Evolutionary conservation across 2,888 invertebrate species (phyloP).

Genomic region (Drosophila robusta): DNA sequence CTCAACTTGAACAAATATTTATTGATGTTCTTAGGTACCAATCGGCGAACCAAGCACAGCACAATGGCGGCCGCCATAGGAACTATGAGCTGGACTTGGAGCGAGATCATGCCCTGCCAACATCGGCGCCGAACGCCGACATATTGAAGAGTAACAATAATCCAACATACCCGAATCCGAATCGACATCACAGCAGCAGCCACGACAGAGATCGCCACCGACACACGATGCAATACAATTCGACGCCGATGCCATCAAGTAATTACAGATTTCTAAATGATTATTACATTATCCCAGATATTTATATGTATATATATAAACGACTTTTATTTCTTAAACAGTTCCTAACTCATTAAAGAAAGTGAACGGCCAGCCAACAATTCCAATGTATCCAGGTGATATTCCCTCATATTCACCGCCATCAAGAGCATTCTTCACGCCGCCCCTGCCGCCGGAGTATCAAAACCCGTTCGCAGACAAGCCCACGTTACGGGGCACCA

Average conservation of each 20-base stretch:
- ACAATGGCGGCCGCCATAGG: slow-evolving; percentile 83
- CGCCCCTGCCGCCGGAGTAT: slow-evolving; percentile 93
- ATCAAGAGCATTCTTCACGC: slow-evolving; percentile 91
- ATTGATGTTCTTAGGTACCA: slow-evolving; percentile 74
- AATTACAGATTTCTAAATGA: slow-evolving; percentile 6
- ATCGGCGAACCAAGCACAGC: slow-evolving; percentile 81
- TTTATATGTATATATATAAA: no score
- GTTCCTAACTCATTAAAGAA: slow-evolving; percentile 87
- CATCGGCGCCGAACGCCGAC: slow-evolving; percentile 91
- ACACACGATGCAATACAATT: slow-evolving; percentile 78
- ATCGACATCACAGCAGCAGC: slow-evolving; percentile 85
- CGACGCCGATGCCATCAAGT: slow-evolving; percentile 84
- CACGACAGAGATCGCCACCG: slow-evolving; percentile 81
- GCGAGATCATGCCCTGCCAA: slow-evolving; percentile 90
- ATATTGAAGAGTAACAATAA: slow-evolving; percentile 92
- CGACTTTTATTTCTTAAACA: slow-evolving; percentile 41
- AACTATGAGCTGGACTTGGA: slow-evolving; percentile 90
- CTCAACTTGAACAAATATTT: not conserved
- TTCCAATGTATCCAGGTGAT: slow-evolving; percentile 88
- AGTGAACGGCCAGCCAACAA: slow-evolving; percentile 86
- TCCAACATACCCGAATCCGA: slow-evolving; percentile 91
- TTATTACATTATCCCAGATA: not conserved
- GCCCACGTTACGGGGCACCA: slow-evolving; percentile 92
- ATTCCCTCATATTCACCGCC: slow-evolving; percentile 94
- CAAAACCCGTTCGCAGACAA: slow-evolving; percentile 95